A percentile compares a stretch with the other conserved stretches of the same genome.
phyloP scores from a whole-genome alignment of 2,888 invertebrate species.

The Tetramorium bicarinatum region DNA sequence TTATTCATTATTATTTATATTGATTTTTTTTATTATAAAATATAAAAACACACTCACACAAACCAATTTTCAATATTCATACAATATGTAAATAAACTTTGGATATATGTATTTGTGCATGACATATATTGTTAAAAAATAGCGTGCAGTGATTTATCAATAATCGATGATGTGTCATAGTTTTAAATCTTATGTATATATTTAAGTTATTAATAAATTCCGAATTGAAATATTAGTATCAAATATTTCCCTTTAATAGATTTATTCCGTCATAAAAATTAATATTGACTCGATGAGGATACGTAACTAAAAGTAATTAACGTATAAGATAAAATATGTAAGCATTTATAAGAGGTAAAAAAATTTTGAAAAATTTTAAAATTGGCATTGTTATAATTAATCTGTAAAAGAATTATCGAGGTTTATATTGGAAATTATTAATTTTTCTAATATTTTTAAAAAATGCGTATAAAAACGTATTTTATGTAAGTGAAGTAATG shows the following conservation, averaged over 20 bases:
- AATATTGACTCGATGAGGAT: not conserved
- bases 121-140: not conserved
- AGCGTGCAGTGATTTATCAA: not conserved
- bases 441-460: not conserved
- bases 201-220: not conserved
- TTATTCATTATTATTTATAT: no score
- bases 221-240: not conserved
- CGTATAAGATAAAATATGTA: not conserved
- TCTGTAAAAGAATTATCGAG: not conserved
- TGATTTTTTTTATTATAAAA: not conserved
- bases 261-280: not conserved
- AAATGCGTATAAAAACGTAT: not conserved
- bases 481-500: not conserved
- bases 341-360: not conserved
- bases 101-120: not conserved
- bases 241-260: conserved; percentile 1
- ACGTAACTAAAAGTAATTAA: not conserved
- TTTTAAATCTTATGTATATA: not conserved
- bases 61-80: not conserved
- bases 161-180: not conserved
- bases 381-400: not conserved
- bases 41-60: not conserved
- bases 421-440: not conserved
- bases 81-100: not conserved
- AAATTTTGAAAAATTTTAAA: not conserved